Conservation (phyloP, 2,113 vertebrate genomes). For the Phalacrocorax pelagicus region DNA sequence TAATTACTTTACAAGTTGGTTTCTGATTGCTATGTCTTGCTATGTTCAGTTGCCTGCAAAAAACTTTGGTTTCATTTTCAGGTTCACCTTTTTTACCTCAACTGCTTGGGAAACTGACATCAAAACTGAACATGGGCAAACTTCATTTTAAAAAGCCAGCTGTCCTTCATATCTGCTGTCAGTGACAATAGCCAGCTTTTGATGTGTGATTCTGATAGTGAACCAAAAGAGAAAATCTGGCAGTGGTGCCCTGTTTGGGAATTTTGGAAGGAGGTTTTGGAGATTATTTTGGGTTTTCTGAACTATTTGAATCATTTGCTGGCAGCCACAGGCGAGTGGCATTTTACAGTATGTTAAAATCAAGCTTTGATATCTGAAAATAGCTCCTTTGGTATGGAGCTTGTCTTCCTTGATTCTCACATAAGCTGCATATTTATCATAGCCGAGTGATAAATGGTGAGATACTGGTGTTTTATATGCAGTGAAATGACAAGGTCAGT, state of each 20-base stretch:
- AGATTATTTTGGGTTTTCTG: conserved; percentile 70
- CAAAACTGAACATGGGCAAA: not conserved
- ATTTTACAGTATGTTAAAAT: conserved; percentile 62
- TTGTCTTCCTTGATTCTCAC: conserved; percentile 62
- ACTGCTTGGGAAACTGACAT: not conserved
- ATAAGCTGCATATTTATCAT: conserved; percentile 70
- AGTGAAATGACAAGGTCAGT: conserved; percentile 82
- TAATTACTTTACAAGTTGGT: not conserved
- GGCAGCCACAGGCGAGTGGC: conserved; percentile 51
- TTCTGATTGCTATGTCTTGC: not conserved
- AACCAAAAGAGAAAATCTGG: conserved; percentile 48
- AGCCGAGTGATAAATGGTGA: conserved; percentile 74
- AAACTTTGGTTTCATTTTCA: not conserved
- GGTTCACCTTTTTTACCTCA: not conserved
- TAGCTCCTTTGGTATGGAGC: conserved; percentile 53
- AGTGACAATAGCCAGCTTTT: conserved; percentile 60
- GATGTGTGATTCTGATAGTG: conserved; percentile 42
- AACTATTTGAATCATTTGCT: conserved; percentile 66
- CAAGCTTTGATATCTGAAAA: conserved; percentile 69
- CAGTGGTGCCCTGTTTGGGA: conserved; percentile 18
- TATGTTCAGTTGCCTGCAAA: not conserved
- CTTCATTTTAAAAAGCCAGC: conserved; percentile 65
- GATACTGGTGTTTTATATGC: conserved; percentile 76
- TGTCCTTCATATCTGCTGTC: conserved; percentile 55
- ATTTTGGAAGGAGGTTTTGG: conserved; percentile 13